Evolutionary conservation across 2,888 invertebrate species (phyloP).

Genomic region (Platycheirus albimanus): DNA sequence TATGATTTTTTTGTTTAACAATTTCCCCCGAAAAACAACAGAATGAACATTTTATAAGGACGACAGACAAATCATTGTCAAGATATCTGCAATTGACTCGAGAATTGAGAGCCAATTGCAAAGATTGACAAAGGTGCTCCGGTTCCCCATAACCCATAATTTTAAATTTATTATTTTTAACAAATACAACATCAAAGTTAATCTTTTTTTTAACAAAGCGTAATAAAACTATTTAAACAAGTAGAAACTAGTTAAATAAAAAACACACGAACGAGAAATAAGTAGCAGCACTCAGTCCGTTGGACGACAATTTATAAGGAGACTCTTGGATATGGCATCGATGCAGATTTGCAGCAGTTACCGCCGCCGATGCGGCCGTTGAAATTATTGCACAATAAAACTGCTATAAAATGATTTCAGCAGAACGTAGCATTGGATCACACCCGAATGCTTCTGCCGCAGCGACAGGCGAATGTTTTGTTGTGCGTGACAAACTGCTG

Average conservation of each 20-base stretch:
- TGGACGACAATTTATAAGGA: conserved; percentile 68
- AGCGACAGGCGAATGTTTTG: conserved; percentile 77
- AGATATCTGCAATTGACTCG: conserved; percentile 4
- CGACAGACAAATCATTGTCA: conserved; percentile 5
- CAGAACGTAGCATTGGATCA: conserved; percentile 80
- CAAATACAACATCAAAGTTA: conserved; percentile 52
- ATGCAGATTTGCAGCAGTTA: conserved; percentile 49
- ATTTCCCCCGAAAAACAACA: conserved; percentile 72
- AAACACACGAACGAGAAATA: conserved; percentile 66
- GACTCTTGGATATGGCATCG: conserved; percentile 70
- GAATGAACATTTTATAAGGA: conserved; percentile 23
- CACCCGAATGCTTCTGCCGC: conserved; percentile 78
- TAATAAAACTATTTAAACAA: conserved; percentile 53
- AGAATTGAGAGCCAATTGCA: background rate
- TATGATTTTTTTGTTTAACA: conserved; percentile 30
- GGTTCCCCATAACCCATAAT: too few species aligned
- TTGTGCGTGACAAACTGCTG: conserved; percentile 74
- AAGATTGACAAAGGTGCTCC: background rate
- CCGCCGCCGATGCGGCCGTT: background rate
- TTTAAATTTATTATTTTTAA: too few species aligned
- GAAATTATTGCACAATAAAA: conserved; percentile 43
- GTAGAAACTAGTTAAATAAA: conserved; percentile 54
- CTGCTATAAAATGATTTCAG: conserved; percentile 82
- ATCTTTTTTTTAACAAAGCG: conserved; percentile 38
- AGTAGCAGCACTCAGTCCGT: conserved; percentile 68